Base-by-base conservation (phyloP, 1,140 invertebrate species). In the Sycophila sp. region DNA sequence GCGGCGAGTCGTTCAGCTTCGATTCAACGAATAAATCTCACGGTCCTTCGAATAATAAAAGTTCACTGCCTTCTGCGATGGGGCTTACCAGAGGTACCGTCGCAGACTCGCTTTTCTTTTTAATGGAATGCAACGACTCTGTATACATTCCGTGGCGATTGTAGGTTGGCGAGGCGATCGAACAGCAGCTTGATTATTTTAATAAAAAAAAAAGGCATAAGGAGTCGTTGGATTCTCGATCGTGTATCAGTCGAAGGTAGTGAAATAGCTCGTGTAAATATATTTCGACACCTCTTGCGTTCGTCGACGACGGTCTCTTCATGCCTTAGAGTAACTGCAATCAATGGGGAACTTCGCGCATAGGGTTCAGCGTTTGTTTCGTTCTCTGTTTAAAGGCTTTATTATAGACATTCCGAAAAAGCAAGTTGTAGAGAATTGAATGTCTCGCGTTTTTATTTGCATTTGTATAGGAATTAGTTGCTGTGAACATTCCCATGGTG, bases 41-140 rank as follows among this genome's bases (percentile, higher is more conserved):
- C 4, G 42, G 28, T 40, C 26, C 15, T 15, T 64, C 2, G 59
- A 60, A 15, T 36, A 36, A 17, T 49, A 8, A 22, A 36, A 51
- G 32, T 11, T 55, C 58, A 72, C 40, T 68, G 58, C 65, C 65
- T 68, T 68, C 32, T 19, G 15, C 7, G 28, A 68, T 53, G 36
- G 22, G 30, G 36, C 24, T 59, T 15, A 42, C 11, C 15, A 15
- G 10, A 15, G 6, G 55, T 40, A 1, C 10, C 49, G n/a, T 72
- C 34, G 28, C 49, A 28, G 34, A 47, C 15, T 63, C 28, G 34
- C 34, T 6, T 67, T n/a, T n/a, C 10, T 10, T 26, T 53, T 49
- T 58, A 49, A 22, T 55, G 6, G 22, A 51, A 63, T 49, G 17
- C 28, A 64, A 64, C 11, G 7, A 28, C 6, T 55, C 2, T n/a